Conservation (phyloP, 2,797 vertebrate genomes). For the Phrynocephalus guinanensis region DNA sequence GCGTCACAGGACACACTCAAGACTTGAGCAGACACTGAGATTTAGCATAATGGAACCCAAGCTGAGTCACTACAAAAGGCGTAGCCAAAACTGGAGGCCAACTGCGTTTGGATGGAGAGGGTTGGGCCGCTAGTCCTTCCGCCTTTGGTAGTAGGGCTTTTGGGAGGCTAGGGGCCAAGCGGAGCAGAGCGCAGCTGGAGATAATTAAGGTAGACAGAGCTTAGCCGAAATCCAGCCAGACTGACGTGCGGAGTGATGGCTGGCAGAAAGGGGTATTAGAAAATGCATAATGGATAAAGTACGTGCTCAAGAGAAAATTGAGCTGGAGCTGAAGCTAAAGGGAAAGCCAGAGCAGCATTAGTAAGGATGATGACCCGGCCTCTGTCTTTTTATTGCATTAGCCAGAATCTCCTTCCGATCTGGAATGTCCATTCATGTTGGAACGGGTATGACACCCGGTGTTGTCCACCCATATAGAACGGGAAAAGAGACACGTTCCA, state of each 20-base stretch:
- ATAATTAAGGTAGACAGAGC: neutral
- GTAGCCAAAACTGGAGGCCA: neutral
- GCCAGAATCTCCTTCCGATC: neutral
- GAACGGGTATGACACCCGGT: neutral
- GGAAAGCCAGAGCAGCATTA: neutral
- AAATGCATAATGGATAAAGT: slow-evolving; percentile 25
- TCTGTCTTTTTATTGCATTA: neutral
- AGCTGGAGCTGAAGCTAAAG: neutral
- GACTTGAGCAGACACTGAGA: neutral
- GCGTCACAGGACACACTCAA: neutral
- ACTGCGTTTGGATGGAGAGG: neutral
- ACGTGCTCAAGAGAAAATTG: neutral
- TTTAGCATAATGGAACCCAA: neutral
- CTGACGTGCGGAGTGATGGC: neutral
- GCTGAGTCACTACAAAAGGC: neutral
- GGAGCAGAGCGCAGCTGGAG: slow-evolving; percentile 28
- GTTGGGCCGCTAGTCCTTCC: neutral
- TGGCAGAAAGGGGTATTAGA: neutral
- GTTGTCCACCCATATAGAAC: neutral
- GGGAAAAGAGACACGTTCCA: neutral
- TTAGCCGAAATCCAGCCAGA: slow-evolving; percentile 10
- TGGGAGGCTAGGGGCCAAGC: slow-evolving; percentile 12
- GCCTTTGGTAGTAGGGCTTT: slow-evolving; percentile 25
- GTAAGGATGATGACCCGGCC: neutral
- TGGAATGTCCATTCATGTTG: neutral